Conservation (phyloP, 2,113 vertebrate species). For the Entomyzon cyanotis region DNA sequence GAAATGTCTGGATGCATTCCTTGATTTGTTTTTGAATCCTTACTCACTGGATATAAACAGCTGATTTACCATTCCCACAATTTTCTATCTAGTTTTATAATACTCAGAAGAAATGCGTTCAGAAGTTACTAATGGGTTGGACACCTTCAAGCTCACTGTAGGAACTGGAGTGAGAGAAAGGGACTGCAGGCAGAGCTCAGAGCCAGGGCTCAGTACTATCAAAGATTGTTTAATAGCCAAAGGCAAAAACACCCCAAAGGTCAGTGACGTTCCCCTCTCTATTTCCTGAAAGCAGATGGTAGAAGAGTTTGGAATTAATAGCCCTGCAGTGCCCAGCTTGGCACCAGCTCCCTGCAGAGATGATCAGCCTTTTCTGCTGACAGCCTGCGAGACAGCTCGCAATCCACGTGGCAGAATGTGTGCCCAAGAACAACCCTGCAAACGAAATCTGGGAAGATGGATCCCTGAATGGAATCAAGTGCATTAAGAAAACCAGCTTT, state of each 20-base stretch:
- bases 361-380: background rate
- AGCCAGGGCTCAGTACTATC: background rate
- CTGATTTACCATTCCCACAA: background rate
- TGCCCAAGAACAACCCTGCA: background rate
- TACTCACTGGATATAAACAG: background rate
- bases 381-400: background rate
- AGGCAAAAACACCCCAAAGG: constrained; percentile 35
- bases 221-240: background rate
- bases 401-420: accelerated
- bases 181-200: background rate
- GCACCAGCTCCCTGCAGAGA: background rate
- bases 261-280: background rate
- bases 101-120: background rate
- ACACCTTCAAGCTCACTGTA: background rate
- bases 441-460: accelerated
- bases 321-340: background rate
- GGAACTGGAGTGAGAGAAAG: background rate
- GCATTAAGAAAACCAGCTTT: background rate
- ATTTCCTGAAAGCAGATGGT: constrained; percentile 56
- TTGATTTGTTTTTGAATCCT: background rate
- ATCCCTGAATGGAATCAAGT: background rate
- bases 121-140: background rate
- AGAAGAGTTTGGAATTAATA: constrained; percentile 28
- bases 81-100: background rate
- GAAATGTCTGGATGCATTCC: background rate